Percentiles rank a stretch among this genome's conserved stretches.
Conservation (phyloP, 2,113 vertebrate species). For the Vulpes vulpes region DNA sequence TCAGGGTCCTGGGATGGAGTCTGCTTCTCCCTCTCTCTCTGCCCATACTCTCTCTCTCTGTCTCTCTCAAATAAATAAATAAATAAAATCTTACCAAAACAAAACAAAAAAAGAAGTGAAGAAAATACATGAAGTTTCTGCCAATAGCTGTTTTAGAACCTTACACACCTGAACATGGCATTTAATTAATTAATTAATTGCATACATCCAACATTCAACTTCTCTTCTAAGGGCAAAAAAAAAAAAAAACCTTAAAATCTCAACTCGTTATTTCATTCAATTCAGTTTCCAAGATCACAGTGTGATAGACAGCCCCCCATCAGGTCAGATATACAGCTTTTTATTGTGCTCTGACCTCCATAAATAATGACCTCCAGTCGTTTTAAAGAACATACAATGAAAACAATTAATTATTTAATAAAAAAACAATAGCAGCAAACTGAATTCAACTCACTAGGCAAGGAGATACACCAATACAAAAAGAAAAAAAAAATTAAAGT, state of each 20-base stretch:
- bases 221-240: not conserved
- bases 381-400: not conserved
- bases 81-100: no score
- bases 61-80: no score
- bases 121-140: not conserved
- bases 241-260: not conserved
- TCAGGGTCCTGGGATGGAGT: no score
- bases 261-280: not conserved
- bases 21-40: no score
- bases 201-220: not conserved
- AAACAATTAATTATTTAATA: not conserved
- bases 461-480: not conserved
- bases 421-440: not conserved
- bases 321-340: not conserved
- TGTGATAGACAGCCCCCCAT: fast-evolving
- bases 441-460: not conserved
- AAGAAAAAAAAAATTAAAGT: not conserved
- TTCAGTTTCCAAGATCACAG: not conserved
- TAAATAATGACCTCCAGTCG: not conserved
- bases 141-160: not conserved
- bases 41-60: no score
- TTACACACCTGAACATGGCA: not conserved
- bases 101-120: not conserved
- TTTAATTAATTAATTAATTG: not conserved
- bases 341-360: not conserved